phyloP scores from a whole-genome alignment of 2,113 vertebrate genomes.

The Chaetops frenatus region DNA sequence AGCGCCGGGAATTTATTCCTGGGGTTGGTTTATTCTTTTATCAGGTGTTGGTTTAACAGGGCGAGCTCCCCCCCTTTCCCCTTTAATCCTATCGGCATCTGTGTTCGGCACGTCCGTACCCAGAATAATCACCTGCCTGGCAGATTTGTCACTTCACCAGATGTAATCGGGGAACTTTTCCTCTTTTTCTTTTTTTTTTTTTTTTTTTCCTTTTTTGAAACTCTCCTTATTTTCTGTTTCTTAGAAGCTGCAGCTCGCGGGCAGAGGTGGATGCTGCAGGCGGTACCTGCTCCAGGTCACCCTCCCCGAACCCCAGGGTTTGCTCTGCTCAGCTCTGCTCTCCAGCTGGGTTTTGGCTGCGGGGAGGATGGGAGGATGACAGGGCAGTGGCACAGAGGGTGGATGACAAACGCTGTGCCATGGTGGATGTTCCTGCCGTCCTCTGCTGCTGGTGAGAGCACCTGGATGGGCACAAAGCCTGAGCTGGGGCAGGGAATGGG shows the following conservation, averaged over 20 bases:
- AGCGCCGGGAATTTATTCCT: neutral
- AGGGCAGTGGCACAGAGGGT: neutral
- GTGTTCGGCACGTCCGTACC: conserved; percentile 37
- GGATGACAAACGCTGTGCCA: fast-evolving
- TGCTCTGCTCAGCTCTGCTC: neutral
- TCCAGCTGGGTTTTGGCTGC: neutral
- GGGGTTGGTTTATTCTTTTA: neutral
- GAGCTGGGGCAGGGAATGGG: fast-evolving
- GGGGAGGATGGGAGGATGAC: neutral
- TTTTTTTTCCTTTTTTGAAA: neutral
- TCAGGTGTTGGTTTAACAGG: conserved; percentile 56
- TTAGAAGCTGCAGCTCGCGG: neutral
- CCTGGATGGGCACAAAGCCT: neutral
- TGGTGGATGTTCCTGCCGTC: neutral
- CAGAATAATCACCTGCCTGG: conserved; percentile 57
- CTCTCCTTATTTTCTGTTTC: conserved; percentile 2
- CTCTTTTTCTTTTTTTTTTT: neutral
- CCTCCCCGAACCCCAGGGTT: neutral
- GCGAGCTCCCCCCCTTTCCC: neutral
- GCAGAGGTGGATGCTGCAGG: neutral
- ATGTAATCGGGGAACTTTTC: conserved; percentile 45
- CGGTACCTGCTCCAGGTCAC: neutral
- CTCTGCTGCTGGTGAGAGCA: neutral
- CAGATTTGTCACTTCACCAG: conserved; percentile 61
- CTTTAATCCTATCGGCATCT: conserved; percentile 56